Conservation (phyloP, 2,797 vertebrate genomes). For the Siniperca obscura region DNA sequence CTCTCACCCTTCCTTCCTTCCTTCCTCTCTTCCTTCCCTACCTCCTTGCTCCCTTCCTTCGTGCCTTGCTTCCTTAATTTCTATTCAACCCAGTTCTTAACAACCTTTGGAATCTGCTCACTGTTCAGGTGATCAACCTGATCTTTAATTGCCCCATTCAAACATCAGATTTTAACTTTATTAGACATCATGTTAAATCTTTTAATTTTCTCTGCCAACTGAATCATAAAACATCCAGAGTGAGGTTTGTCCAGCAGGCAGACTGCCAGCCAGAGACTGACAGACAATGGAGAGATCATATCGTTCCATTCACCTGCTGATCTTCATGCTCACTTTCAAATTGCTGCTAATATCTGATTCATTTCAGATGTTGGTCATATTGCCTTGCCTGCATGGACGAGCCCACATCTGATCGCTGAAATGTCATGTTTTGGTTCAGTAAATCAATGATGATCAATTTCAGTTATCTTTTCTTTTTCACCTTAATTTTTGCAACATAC, state of each 20-base stretch:
- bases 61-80: background rate
- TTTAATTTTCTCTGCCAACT: background rate
- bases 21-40: background rate
- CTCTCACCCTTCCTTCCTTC: background rate
- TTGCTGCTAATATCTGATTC: background rate
- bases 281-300: too few species aligned
- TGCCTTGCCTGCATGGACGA: background rate
- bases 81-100: background rate
- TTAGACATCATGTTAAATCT: background rate
- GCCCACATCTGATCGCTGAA: background rate
- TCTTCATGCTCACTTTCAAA: background rate
- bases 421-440: background rate
- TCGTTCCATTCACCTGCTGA: background rate
- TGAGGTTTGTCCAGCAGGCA: background rate
- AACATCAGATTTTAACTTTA: slow-evolving; percentile 22
- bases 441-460: background rate
- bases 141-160: background rate
- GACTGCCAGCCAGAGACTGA: background rate
- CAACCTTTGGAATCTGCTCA: background rate
- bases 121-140: background rate
- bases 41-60: background rate
- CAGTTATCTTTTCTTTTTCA: background rate
- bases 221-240: background rate
- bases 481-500: background rate
- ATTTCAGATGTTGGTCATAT: background rate